phyloP scores from a whole-genome alignment of 2,888 invertebrate genomes.

The Scrobipalpa costella region DNA sequence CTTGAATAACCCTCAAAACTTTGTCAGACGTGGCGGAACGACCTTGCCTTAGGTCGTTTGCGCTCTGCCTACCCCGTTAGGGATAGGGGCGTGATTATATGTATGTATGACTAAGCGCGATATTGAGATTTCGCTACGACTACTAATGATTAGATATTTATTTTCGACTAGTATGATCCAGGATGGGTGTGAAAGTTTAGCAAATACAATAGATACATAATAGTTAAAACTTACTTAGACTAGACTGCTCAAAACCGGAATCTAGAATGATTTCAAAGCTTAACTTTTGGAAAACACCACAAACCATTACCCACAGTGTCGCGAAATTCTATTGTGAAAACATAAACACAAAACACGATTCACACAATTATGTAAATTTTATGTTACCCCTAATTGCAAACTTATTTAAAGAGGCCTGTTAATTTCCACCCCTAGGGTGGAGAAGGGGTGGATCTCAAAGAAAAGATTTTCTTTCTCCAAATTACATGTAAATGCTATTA shows the following conservation, averaged over 20 bases:
- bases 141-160: too few relatives aligned
- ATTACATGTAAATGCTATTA: constrained; percentile 74
- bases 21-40: too few relatives aligned
- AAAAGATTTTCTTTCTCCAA: constrained; percentile 48
- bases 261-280: not conserved
- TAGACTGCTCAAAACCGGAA: not conserved
- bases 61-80: too few relatives aligned
- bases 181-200: too few relatives aligned
- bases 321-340: constrained; percentile 50
- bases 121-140: too few relatives aligned
- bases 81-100: too few relatives aligned
- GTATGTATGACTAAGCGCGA: too few relatives aligned
- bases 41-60: too few relatives aligned
- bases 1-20: too few relatives aligned
- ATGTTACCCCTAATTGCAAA: constrained; percentile 80
- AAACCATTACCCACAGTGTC: constrained; percentile 22
- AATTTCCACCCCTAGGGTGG: constrained; percentile 56
- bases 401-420: constrained; percentile 79
- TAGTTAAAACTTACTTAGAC: not conserved
- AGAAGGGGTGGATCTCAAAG: constrained; percentile 27
- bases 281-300: constrained; percentile 19
- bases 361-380: constrained; percentile 78
- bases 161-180: too few relatives aligned
- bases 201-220: too few relatives aligned
- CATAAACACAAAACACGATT: constrained; percentile 75